These are phyloP conservation scores for Dyspetes luteomarginatus DNA, from an alignment of 2,888 invertebrate genomes.

Conservation along the genomic window DNA sequence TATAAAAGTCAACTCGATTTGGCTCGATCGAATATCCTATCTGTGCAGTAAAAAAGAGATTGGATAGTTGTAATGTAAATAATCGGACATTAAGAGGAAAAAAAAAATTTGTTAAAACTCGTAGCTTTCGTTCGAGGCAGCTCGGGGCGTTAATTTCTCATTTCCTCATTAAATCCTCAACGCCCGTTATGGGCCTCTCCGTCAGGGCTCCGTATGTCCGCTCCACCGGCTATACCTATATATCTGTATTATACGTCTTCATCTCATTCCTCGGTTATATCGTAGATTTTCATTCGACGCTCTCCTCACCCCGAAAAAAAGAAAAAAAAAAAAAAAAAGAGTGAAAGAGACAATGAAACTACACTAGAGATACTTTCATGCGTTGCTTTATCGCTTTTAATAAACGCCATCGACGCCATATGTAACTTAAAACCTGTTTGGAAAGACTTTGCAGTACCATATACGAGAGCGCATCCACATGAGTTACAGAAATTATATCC, in stretches of 20 bases:
- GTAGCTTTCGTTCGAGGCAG: slow-evolving; percentile 70
- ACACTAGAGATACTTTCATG: slow-evolving; percentile 30
- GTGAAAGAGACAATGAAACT: neutral
- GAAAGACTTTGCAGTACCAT: slow-evolving; percentile 12
- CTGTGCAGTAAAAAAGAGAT: neutral
- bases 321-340: neutral
- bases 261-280: slow-evolving; percentile 73
- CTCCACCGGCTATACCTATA: slow-evolving; percentile 64
- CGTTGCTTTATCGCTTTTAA: slow-evolving; percentile 44
- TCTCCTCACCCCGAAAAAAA: neutral
- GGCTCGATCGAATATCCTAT: no score
- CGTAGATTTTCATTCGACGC: slow-evolving; percentile 74
- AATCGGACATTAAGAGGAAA: slow-evolving; percentile 74
- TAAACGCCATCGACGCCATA: slow-evolving; percentile 49
- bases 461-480: neutral
- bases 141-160: slow-evolving; percentile 81
- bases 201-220: slow-evolving; percentile 68
- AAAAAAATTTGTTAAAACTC: slow-evolving; percentile 48
- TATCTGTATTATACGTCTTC: slow-evolving; percentile 33
- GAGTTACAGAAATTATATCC: neutral
- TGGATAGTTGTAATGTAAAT: slow-evolving; percentile 63
- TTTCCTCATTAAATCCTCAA: slow-evolving; percentile 83
- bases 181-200: slow-evolving; percentile 77
- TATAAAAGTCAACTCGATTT: neutral
- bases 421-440: slow-evolving; percentile 33